Percentiles rank a stretch among this genome's conserved stretches.
These are phyloP conservation scores for Burhinus oedicnemus DNA, from an alignment of 2,113 vertebrate genomes.

Conservation along the genomic window DNA sequence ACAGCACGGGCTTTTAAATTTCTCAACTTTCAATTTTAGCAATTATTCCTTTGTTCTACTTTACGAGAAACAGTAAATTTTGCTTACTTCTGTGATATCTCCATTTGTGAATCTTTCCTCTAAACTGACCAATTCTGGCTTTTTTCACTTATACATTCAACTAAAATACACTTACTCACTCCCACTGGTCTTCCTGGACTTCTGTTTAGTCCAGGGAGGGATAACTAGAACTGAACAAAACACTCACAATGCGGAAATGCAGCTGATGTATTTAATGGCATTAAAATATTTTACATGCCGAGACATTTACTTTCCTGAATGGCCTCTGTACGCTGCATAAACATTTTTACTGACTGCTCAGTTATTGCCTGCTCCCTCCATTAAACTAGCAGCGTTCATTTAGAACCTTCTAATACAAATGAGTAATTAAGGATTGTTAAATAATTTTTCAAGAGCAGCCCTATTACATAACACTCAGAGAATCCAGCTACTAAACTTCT, in stretches of 20 bases:
- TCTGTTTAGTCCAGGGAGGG: neutral
- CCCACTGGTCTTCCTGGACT: neutral
- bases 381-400: neutral
- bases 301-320: slow-evolving; percentile 25
- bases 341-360: neutral
- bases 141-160: neutral
- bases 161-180: neutral
- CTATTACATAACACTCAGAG: neutral
- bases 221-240: neutral
- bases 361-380: neutral
- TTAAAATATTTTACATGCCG: slow-evolving; percentile 35
- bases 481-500: neutral
- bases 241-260: neutral
- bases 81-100: neutral
- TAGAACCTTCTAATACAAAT: neutral
- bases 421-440: neutral
- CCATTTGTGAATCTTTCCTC: neutral
- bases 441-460: neutral
- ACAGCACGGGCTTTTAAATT: neutral
- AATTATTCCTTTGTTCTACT: neutral
- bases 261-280: neutral
- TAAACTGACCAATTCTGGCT: neutral
- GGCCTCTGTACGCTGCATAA: neutral
- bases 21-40: neutral
- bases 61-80: neutral